Percentiles rank a stretch among this genome's conserved stretches.
These are phyloP conservation scores for Montipora efflorescens DNA, from an alignment of 64 coral and sea anemone genomes.

Conservation along the genomic window DNA sequence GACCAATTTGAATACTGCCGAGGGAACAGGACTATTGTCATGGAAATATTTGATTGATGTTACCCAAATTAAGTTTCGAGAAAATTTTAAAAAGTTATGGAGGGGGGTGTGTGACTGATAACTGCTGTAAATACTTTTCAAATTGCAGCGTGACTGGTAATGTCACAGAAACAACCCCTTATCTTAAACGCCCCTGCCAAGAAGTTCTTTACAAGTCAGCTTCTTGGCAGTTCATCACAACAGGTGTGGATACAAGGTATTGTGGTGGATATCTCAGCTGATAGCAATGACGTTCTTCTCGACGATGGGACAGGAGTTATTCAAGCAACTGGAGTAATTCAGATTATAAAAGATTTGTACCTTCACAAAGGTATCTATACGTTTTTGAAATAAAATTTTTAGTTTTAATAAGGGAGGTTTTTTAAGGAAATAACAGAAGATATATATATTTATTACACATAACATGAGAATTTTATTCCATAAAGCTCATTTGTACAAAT, in stretches of 20 bases:
- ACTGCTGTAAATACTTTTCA: not conserved
- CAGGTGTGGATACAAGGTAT: conserved; percentile 92
- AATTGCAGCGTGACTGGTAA: not conserved
- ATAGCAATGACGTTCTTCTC: conserved; percentile 74
- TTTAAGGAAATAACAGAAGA: too few species aligned
- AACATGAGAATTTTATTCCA: too few species aligned
- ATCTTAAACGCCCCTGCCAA: conserved; percentile 60
- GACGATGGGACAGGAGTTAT: conserved; percentile 88
- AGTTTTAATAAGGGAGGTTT: too few species aligned
- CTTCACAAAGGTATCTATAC: conserved; percentile 66
- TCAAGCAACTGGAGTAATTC: conserved; percentile 63
- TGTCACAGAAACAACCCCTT: conserved; percentile 58
- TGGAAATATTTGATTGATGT: too few species aligned
- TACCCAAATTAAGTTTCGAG: too few species aligned
- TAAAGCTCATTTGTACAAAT: too few species aligned
- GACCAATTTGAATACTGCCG: too few species aligned
- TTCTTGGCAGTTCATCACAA: conserved; percentile 11
- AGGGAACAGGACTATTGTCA: too few species aligned
- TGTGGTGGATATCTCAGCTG: conserved; percentile 11
- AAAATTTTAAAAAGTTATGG: too few species aligned
- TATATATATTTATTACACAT: too few species aligned
- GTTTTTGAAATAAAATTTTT: too few species aligned
- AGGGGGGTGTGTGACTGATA: too few species aligned
- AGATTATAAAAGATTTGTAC: conserved; percentile 69
- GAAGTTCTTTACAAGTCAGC: conserved; percentile 78